Percentiles rank a stretch among this genome's conserved stretches.
These are phyloP conservation scores for Drosophila neoperkinsi DNA, from an alignment of 2,888 invertebrate species.

Conservation along the genomic window DNA sequence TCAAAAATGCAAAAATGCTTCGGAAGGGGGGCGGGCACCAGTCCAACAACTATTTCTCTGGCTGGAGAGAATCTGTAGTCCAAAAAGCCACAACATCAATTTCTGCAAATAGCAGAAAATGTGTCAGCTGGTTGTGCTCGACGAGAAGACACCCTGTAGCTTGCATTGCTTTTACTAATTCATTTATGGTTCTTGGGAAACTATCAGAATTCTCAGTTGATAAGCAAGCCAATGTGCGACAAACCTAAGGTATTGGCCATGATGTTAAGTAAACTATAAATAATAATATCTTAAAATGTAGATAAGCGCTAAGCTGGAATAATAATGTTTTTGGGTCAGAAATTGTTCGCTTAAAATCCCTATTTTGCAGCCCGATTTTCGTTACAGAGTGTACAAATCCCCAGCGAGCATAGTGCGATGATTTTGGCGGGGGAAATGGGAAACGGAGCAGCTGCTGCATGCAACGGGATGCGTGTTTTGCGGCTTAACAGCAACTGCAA, in stretches of 20 bases:
- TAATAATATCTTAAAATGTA: background rate
- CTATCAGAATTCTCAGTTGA: background rate
- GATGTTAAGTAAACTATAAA: background rate
- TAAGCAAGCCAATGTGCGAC: background rate
- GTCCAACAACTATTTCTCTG: conserved; percentile 34
- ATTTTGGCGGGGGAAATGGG: background rate
- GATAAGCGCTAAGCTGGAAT: background rate
- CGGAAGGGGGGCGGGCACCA: conserved; percentile 14
- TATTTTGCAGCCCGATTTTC: background rate
- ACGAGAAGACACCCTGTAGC: conserved; percentile 2
- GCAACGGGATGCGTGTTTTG: conserved; percentile 55
- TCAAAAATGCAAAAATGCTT: conserved; percentile 61
- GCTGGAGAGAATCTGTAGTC: conserved; percentile 17
- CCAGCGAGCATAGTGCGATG: background rate
- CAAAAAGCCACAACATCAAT: conserved; percentile 61
- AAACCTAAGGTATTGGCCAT: background rate
- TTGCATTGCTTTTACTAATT: background rate
- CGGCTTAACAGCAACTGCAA: conserved; percentile 56
- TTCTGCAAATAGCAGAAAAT: conserved; percentile 56
- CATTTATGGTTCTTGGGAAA: background rate
- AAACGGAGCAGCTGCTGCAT: conserved; percentile 22
- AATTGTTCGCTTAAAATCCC: background rate
- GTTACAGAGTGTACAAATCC: conserved; percentile 15
- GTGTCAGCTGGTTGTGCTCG: background rate
- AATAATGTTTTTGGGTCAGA: background rate